Percentiles rank a stretch among this genome's conserved stretches.
These are phyloP conservation scores for Apogon talboti DNA, from an alignment of 2,797 vertebrate species.

Conservation along the genomic window DNA sequence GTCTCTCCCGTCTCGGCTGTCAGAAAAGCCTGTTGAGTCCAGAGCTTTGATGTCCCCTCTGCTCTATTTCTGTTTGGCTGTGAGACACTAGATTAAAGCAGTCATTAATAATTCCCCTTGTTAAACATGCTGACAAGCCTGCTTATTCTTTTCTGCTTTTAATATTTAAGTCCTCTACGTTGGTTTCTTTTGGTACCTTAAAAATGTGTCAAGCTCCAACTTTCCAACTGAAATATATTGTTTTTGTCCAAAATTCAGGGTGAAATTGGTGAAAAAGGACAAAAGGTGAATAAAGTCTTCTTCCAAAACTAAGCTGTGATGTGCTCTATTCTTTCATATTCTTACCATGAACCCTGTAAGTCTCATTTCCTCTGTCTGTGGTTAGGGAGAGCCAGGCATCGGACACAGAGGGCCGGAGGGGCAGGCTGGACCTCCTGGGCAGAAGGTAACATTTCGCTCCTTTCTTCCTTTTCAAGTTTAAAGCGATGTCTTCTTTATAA, in stretches of 20 bases:
- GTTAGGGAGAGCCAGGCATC: constrained; percentile 90
- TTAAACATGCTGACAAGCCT: constrained; percentile 57
- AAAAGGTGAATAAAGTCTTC: constrained; percentile 84
- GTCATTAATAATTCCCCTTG: constrained; percentile 77
- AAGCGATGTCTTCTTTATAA: constrained; percentile 8
- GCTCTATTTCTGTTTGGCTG: constrained; percentile 71
- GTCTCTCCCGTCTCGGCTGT: constrained; percentile 65
- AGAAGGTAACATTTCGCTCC: constrained; percentile 80
- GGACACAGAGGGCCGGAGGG: constrained; percentile 90
- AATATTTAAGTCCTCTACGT: constrained; percentile 43
- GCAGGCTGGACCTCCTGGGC: constrained; percentile 89
- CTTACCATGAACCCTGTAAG: neutral
- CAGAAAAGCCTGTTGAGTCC: constrained; percentile 61
- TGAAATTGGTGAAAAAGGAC: constrained; percentile 87
- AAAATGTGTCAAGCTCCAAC: constrained; percentile 8
- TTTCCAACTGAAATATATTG: constrained; percentile 21
- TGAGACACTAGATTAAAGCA: constrained; percentile 70
- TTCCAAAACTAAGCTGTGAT: neutral
- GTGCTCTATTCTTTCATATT: neutral
- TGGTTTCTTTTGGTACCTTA: constrained; percentile 40
- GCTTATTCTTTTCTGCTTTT: constrained; percentile 15
- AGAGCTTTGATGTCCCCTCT: constrained; percentile 75
- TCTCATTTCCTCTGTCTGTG: constrained; percentile 12
- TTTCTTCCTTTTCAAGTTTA: neutral
- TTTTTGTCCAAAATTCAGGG: constrained; percentile 74